Evolutionary conservation across 2,113 vertebrate genomes (phyloP), one percentile per base, ranked within the genome.

Genomic region (Grallaria varia): DNA sequence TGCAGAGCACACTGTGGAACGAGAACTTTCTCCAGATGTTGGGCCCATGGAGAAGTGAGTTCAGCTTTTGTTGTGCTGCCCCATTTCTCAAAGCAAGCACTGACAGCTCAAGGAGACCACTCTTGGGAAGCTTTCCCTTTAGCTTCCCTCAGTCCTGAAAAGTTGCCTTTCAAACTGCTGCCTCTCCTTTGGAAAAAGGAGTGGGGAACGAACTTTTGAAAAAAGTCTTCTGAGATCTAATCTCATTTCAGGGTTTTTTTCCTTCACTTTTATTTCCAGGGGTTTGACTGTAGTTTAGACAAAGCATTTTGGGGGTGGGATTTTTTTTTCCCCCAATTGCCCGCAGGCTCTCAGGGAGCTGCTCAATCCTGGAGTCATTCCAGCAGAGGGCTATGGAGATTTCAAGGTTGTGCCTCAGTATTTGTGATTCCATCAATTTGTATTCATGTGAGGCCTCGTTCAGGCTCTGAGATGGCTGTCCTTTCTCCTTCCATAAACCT

Each of bases 291-390:
- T 62, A 96, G 88, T 79, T 90, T 73, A 96, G 90, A 93, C 81
- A 87, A 88, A 95, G 75, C 60, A 66, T 94, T 88, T 83, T 92
- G 64, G 63, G 80, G 89, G 93, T 59, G 84, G 75, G 75, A 52
- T 87, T 84, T 64, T 17, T 64, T 69, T 60, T 66, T 39, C 66
- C 82, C 82, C 37, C 91, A 12, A 91, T 83, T 92, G 84, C 91
- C 92, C 68, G 53, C 69, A 78, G 95, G 94, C 75, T 62, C 47
- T 97, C 76, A 27, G 31, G 42, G 68, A 84, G 84, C 64, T 86
- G 92, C 69, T 80, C 66, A 93, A 91, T 97, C 68, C 94, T 92
- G 93, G 95, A 96, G 92, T 84, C 96, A 89, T 97, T 97, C 95
- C 93, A 97, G 92, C 95, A 94, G 84, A 94, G 89, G 93, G 89